Evolutionary conservation across 92 coral and sea anemone genomes (phyloP), one percentile per base, ranked within the genome.

Genomic region (Heteractis magnifica): DNA sequence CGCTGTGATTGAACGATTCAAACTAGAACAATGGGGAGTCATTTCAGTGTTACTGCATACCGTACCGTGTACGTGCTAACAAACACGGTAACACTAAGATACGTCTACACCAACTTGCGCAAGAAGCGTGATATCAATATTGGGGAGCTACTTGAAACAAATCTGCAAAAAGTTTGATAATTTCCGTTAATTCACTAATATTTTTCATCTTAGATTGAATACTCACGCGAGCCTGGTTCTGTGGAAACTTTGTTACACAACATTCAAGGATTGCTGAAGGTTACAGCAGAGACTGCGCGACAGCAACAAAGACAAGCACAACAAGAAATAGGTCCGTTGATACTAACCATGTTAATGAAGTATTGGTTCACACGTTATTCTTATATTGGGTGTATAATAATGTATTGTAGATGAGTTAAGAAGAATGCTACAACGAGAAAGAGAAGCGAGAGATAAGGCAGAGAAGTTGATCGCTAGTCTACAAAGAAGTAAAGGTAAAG

Each of bases 261-360:
- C 88, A 94, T 97, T 14, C 99, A 97, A 81, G 99, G 99, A 3
- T 84, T 97, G 56, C 85, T 97, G 75, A 96, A 95, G 65, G 98
- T 96, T 44, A 94, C 99, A 1, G 98, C 95, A 59, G 99, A 96
- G 60, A 96, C 91, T 55, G 93, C 95, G 1, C 83, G 98, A 62
- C 98, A 94, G 77, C 89, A 92, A 58, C 98, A 97, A 72, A 81
- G 99, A 55, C 98, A 97, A 73, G 95, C 98, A 20, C 85, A 90
- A 65, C 87, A 84, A n/a, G 99, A 94, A 80, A 94, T 86, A 87
- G 95, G 99, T 97, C 79, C 41, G 91, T 88, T 88, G 71, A 56
- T 4, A 48, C 9, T 7, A 8, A n/a, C 16, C 20, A 52, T 60
- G 48, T 10, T 18, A 16, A 48, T 15, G 10, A 18, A 18, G 19